Evolutionary conservation across 2,113 vertebrate genomes (phyloP).

Genomic region (Tachysurus fulvidraco): DNA sequence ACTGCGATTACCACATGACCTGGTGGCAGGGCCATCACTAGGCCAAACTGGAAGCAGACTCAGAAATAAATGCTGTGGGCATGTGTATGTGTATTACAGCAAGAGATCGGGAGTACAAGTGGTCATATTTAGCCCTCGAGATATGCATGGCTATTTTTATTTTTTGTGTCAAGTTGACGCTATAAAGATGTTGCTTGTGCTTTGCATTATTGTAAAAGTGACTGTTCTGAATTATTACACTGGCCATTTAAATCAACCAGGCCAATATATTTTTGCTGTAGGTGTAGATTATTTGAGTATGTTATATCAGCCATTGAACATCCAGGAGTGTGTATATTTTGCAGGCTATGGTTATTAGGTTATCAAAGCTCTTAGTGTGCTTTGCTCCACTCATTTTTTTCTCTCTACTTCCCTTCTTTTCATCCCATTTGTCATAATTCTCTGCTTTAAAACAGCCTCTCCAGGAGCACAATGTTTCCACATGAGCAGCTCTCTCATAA

Average conservation of each 20-base stretch:
- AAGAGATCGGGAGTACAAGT: conserved; percentile 15
- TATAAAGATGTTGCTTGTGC: not conserved
- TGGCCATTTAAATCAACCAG: not conserved
- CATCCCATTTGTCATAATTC: not conserved
- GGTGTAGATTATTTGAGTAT: not conserved
- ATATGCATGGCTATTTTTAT: conserved; percentile 34
- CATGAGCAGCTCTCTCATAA: not conserved
- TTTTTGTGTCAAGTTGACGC: not conserved
- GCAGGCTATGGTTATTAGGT: conserved; percentile 19
- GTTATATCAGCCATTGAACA: conserved; percentile 57
- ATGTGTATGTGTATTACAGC: conserved; percentile 29
- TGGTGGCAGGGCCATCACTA: conserved; percentile 17
- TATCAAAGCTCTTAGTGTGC: not conserved
- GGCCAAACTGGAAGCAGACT: conserved; percentile 39
- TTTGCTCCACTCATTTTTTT: not conserved
- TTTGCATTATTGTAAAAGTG: not conserved
- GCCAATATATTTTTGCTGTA: not conserved
- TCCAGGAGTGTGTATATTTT: conserved; percentile 55
- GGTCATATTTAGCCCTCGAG: conserved; percentile 14
- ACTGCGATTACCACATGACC: conserved; percentile 48
- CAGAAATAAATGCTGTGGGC: conserved; percentile 24
- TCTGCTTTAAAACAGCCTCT: conserved; percentile 33
- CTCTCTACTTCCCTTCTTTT: not conserved
- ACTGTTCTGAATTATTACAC: not conserved
- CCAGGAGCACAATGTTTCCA: not conserved